Conservation (phyloP, 2,113 vertebrate species). For the Collichthys lucidus region DNA sequence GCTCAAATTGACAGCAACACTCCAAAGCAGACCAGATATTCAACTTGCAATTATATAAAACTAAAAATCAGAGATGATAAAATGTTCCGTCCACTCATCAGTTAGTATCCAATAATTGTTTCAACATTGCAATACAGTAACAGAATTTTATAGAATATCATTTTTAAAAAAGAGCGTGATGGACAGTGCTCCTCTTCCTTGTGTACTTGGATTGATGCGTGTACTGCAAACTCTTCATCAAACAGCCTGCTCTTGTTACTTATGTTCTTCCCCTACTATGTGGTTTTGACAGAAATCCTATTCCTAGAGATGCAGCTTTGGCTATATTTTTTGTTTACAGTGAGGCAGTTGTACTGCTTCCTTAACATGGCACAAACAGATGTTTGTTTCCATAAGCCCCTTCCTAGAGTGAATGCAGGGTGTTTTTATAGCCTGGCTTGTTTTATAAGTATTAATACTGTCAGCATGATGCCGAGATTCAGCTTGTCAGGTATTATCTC, state of each 20-base stretch:
- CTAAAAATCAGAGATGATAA: too few relatives aligned
- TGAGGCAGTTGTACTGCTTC: conserved; percentile 51
- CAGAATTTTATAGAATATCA: not conserved
- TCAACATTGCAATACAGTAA: not conserved
- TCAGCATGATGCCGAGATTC: conserved; percentile 69
- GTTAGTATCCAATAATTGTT: not conserved
- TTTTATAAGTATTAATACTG: conserved; percentile 72
- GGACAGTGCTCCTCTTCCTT: not conserved
- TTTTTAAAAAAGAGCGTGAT: not conserved
- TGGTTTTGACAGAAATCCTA: conserved; percentile 61
- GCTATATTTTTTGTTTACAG: conserved; percentile 64
- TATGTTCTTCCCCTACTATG: conserved; percentile 13
- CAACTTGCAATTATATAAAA: not conserved
- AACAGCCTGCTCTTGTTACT: conserved; percentile 23
- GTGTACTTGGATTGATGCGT: conserved; percentile 9
- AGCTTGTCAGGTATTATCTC: conserved; percentile 68
- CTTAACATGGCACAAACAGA: conserved; percentile 69
- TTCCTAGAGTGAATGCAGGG: conserved; percentile 55
- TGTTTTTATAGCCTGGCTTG: conserved; percentile 69
- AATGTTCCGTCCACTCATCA: not conserved
- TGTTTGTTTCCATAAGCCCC: conserved; percentile 66
- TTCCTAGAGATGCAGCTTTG: conserved; percentile 59
- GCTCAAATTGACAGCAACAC: not conserved
- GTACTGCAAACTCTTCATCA: conserved; percentile 15
- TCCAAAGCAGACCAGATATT: not conserved